Percentiles rank a stretch among this genome's conserved stretches.
phyloP scores from a whole-genome alignment of 2,888 invertebrate genomes.

The Diogma glabrata region DNA sequence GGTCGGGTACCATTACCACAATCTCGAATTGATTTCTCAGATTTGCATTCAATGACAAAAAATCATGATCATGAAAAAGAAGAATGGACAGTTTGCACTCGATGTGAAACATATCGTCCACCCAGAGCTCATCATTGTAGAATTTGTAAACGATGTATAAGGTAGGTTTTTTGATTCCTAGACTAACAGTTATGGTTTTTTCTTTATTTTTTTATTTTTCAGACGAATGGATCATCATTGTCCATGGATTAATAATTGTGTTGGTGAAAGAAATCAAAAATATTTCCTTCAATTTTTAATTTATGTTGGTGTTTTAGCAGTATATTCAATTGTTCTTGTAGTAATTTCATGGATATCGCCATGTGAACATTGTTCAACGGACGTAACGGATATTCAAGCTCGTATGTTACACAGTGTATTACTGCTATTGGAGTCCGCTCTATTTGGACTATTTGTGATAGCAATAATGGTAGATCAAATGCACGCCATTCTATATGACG shows the following conservation, averaged over 20 bases:
- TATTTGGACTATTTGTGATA: slow-evolving; percentile 80
- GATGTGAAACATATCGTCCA: slow-evolving; percentile 72
- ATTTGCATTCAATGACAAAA: slow-evolving; percentile 49
- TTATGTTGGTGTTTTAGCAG: slow-evolving; percentile 56
- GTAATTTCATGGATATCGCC: slow-evolving; percentile 60
- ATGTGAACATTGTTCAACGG: slow-evolving; percentile 52
- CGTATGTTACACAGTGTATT: slow-evolving; percentile 79
- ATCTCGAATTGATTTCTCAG: slow-evolving; percentile 65
- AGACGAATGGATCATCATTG: slow-evolving; percentile 41
- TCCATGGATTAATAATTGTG: slow-evolving; percentile 89
- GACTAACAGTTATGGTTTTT: slow-evolving; percentile 26
- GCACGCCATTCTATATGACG: slow-evolving; percentile 71
- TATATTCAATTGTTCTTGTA: slow-evolving; percentile 59
- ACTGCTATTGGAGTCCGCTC: slow-evolving; percentile 63
- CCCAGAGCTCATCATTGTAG: slow-evolving; percentile 81
- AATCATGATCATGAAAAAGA: slow-evolving; percentile 43
- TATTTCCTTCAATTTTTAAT: slow-evolving; percentile 81
- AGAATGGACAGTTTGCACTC: slow-evolving; percentile 68
- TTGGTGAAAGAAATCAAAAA: slow-evolving; percentile 84
- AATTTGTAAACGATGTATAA: slow-evolving; percentile 75
- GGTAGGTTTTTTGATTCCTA: no score
- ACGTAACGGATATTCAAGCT: slow-evolving; percentile 54
- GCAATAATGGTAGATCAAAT: slow-evolving; percentile 80
- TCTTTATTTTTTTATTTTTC: no score
- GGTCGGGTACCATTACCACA: slow-evolving; percentile 71